Percentiles rank a stretch among this genome's conserved stretches.
These are phyloP conservation scores for Apistogramma diplotaenia DNA, from an alignment of 2,113 vertebrate species.

Conservation along the genomic window DNA sequence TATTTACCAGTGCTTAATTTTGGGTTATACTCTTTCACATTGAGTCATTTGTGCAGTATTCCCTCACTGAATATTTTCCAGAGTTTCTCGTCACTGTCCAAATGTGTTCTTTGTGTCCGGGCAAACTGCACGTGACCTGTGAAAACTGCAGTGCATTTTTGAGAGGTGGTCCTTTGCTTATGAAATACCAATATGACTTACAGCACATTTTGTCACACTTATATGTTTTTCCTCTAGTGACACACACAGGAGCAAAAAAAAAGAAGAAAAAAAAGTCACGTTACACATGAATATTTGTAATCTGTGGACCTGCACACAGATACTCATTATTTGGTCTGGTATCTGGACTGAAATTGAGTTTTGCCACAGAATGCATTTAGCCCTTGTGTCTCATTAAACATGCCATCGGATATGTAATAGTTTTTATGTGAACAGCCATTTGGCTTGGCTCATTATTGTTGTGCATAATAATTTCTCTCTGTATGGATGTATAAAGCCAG, in stretches of 20 bases:
- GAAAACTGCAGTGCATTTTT: background rate
- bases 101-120: background rate
- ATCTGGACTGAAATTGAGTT: background rate
- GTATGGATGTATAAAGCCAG: background rate
- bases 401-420: constrained; percentile 11
- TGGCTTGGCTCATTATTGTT: constrained; percentile 14
- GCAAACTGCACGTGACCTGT: background rate
- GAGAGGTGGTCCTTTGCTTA: background rate
- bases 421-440: constrained; percentile 13
- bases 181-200: background rate
- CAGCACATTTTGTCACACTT: background rate
- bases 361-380: background rate
- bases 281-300: background rate
- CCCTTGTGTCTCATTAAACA: constrained; percentile 12
- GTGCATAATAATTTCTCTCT: constrained; percentile 1
- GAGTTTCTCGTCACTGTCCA: background rate
- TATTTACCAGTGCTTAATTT: background rate
- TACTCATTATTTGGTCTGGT: background rate
- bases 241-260: background rate
- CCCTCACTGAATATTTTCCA: background rate
- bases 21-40: background rate
- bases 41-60: background rate
- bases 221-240: background rate
- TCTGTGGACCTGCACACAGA: background rate
- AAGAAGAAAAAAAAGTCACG: background rate